These are phyloP conservation scores for Urosaurus nigricauda DNA, from an alignment of 2,797 vertebrate species.

Conservation along the genomic window DNA sequence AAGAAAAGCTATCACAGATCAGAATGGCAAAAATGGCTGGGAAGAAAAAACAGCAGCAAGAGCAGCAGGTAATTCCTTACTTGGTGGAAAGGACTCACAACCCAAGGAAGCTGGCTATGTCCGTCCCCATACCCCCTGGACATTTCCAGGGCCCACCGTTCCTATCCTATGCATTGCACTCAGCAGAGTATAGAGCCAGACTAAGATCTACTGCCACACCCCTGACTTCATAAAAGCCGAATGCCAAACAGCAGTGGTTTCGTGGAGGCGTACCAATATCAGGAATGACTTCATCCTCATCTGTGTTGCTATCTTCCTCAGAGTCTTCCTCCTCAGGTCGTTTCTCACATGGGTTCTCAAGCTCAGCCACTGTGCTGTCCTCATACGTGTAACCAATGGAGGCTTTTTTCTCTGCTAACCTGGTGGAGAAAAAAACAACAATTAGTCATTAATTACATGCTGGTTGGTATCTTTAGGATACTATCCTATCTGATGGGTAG, in stretches of 20 bases:
- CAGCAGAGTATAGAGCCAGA: no score
- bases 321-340: constrained; percentile 90
- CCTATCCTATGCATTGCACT: not conserved
- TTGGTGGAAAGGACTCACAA: not conserved
- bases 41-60: no score
- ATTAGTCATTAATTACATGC: fast-evolving
- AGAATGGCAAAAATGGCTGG: not conserved
- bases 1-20: not conserved
- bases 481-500: no score
- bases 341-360: constrained; percentile 86
- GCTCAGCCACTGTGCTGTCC: constrained; percentile 92
- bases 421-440: constrained; percentile 71
- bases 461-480: not conserved
- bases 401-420: constrained; percentile 93
- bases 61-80: not conserved
- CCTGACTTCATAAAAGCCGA: not conserved
- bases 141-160: not conserved
- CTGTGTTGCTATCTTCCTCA: constrained; percentile 93
- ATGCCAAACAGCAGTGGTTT: not conserved
- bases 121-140: not conserved
- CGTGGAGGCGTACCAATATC: constrained; percentile 88
- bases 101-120: not conserved
- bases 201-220: not conserved
- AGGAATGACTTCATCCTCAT: constrained; percentile 92
- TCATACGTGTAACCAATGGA: constrained; percentile 97